Conservation (phyloP, 2,888 invertebrate genomes). For the Synergus laeviventris region DNA sequence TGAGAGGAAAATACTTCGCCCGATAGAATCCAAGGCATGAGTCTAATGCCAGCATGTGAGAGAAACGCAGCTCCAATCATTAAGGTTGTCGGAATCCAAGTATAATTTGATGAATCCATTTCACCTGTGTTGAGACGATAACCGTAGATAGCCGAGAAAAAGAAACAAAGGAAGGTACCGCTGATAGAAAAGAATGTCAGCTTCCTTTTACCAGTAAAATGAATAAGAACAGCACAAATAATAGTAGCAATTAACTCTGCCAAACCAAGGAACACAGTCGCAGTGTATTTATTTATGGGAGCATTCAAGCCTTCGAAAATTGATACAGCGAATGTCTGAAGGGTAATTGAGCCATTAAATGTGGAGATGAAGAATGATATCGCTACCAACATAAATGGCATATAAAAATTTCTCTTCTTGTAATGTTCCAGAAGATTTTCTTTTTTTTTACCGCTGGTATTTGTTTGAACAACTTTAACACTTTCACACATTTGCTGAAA, state of each 20-base stretch:
- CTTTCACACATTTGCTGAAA: conserved; percentile 77
- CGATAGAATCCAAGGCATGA: conserved; percentile 88
- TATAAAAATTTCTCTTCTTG: conserved; percentile 80
- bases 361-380: conserved; percentile 85
- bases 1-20: conserved; percentile 81
- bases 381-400: conserved; percentile 83
- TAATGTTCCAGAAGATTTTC: conserved; percentile 75
- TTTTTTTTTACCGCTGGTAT: conserved; percentile 27
- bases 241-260: conserved; percentile 83
- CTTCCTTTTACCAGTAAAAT: conserved; percentile 85
- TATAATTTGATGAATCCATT: conserved; percentile 55
- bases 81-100: conserved; percentile 84
- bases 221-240: conserved; percentile 82
- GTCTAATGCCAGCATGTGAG: conserved; percentile 83
- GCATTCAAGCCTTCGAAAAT: conserved; percentile 85
- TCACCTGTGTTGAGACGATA: conserved; percentile 61
- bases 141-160: conserved; percentile 80
- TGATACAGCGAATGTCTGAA: conserved; percentile 85
- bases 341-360: conserved; percentile 86
- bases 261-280: conserved; percentile 84
- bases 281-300: conserved; percentile 86
- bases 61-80: conserved; percentile 83
- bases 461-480: conserved; percentile 57
- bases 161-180: conserved; percentile 82
- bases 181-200: conserved; percentile 82